A percentile compares a stretch with the other conserved stretches of the same genome.
phyloP scores from a whole-genome alignment of 2,113 vertebrate genomes.

The Xenopus laevis region DNA sequence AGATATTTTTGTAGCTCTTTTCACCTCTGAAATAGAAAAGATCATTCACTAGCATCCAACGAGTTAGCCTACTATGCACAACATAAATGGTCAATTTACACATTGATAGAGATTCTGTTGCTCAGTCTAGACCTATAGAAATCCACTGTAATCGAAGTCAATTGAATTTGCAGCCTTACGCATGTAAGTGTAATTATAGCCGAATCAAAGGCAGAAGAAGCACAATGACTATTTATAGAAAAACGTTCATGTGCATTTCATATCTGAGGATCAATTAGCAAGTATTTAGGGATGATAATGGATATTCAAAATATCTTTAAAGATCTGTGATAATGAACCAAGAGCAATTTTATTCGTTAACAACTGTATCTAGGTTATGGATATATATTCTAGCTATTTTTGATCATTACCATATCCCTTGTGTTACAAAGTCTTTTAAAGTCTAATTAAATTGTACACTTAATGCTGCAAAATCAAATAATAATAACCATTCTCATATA shows the following conservation, averaged over 20 bases:
- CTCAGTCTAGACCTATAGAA: neutral
- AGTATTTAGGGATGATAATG: too few relatives aligned
- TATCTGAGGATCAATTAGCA: neutral
- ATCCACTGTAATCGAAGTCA: neutral
- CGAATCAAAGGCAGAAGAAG: neutral
- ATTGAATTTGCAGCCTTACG: neutral
- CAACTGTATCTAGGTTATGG: too few relatives aligned
- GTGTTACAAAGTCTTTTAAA: too few relatives aligned
- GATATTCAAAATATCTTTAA: too few relatives aligned
- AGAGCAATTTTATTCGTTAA: too few relatives aligned
- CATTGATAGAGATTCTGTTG: neutral
- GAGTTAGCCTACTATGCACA: neutral
- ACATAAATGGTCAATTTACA: neutral
- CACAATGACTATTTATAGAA: neutral
- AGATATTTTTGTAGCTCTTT: too few relatives aligned
- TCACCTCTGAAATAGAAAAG: neutral
- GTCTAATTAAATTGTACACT: too few relatives aligned
- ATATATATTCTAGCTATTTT: too few relatives aligned
- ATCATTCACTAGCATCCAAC: neutral
- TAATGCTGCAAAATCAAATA: too few relatives aligned
- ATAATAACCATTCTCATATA: too few relatives aligned
- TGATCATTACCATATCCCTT: too few relatives aligned
- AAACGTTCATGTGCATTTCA: neutral
- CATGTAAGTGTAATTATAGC: neutral
- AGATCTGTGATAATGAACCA: too few relatives aligned